Evolutionary conservation across 2,888 invertebrate genomes (phyloP).

Genomic region (Sphaeridia pumilis): DNA sequence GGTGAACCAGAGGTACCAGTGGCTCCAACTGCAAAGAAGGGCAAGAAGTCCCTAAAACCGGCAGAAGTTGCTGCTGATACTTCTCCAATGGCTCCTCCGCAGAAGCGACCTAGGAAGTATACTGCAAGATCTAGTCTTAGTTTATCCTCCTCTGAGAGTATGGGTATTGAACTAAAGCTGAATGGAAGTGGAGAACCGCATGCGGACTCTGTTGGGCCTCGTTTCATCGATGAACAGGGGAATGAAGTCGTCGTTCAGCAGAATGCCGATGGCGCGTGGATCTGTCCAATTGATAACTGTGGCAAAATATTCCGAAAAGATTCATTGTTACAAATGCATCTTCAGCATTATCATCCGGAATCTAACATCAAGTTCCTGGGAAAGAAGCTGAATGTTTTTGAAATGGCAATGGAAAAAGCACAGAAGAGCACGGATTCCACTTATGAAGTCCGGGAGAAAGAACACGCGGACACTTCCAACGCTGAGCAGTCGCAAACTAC

Average conservation of each 20-base stretch:
- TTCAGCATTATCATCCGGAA: constrained; percentile 85
- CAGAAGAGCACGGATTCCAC: constrained; percentile 37
- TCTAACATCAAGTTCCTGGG: constrained; percentile 59
- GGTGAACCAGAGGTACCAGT: no score
- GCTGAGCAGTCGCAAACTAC: not conserved
- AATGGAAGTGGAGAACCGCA: not conserved
- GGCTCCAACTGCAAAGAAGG: not conserved
- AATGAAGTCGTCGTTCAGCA: constrained; percentile 22
- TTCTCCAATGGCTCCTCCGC: no score
- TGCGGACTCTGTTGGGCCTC: constrained; percentile 11
- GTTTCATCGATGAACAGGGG: constrained; percentile 23
- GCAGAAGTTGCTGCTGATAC: no score
- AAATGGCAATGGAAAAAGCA: constrained; percentile 66
- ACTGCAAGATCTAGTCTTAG: no score
- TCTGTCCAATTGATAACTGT: constrained; percentile 71
- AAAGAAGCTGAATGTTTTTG: constrained; percentile 65
- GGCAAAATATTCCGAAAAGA: constrained; percentile 82
- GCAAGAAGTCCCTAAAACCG: not conserved
- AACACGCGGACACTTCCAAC: not conserved
- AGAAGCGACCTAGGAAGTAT: no score
- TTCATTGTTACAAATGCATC: constrained; percentile 77
- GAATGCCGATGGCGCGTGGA: constrained; percentile 43
- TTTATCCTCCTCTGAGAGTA: no score
- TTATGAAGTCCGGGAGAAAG: constrained; percentile 47
- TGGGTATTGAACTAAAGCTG: not conserved